Percentiles rank a stretch among this genome's conserved stretches.
Evolutionary conservation across 2,113 vertebrate genomes (phyloP).

Genomic region (Prietella phreatophila): DNA sequence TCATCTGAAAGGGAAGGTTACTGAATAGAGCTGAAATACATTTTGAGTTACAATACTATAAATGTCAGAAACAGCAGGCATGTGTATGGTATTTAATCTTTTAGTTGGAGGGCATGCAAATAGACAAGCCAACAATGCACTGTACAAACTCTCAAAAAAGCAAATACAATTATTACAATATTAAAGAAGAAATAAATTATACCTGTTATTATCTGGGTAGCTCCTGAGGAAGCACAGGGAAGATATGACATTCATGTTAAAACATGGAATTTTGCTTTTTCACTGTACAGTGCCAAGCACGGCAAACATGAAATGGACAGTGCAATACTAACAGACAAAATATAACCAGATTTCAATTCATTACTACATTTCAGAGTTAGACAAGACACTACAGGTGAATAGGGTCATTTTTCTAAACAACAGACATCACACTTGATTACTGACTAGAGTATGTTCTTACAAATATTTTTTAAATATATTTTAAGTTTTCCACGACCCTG

Average conservation of each 20-base stretch:
- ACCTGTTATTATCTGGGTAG: conserved; percentile 77
- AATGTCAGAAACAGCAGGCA: not conserved
- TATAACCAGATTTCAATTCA: not conserved
- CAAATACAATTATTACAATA: conserved; percentile 41
- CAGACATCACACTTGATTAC: not conserved
- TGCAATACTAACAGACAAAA: not conserved
- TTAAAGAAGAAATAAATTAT: conserved; percentile 52
- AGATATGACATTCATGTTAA: conserved; percentile 37
- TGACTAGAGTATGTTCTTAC: not conserved
- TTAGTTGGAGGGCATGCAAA: conserved; percentile 17
- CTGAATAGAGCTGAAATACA: not conserved
- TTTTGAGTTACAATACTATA: not conserved
- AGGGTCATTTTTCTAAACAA: not conserved
- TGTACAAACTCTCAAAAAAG: conserved; percentile 1
- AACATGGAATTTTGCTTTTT: not conserved
- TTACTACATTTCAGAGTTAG: not conserved
- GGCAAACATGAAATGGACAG: not conserved
- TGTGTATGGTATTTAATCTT: not conserved
- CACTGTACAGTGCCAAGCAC: not conserved
- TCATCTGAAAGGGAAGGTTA: not conserved
- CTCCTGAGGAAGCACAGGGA: conserved; percentile 68
- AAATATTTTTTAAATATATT: not conserved
- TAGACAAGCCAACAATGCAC: conserved; percentile 10
- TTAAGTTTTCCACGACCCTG: not conserved
- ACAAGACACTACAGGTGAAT: not conserved